phyloP scores from a whole-genome alignment of 2,888 invertebrate genomes.

The Euproctis similis region DNA sequence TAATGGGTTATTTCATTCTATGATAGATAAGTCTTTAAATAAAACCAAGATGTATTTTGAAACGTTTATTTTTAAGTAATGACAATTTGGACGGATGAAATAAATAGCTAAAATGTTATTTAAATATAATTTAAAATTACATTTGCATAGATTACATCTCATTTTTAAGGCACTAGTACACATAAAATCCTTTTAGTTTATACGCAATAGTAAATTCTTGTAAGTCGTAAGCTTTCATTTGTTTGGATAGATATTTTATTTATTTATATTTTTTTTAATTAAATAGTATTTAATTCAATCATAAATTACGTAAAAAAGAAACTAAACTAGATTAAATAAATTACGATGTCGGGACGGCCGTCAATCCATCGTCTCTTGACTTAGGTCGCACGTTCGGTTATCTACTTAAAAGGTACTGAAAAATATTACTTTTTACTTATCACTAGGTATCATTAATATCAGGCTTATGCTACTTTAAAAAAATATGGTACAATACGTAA shows the following conservation, averaged over 20 bases:
- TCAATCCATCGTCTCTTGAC: slow-evolving; percentile 72
- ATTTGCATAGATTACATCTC: slow-evolving; percentile 38
- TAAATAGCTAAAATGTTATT: slow-evolving; percentile 28
- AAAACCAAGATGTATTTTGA: slow-evolving; percentile 31
- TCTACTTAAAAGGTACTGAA: slow-evolving; percentile 73
- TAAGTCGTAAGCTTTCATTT: slow-evolving; percentile 50
- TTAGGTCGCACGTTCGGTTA: slow-evolving; percentile 74
- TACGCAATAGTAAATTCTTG: slow-evolving; percentile 46
- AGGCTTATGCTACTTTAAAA: slow-evolving; percentile 63
- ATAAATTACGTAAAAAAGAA: slow-evolving; percentile 68
- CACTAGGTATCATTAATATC: slow-evolving; percentile 60
- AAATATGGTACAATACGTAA: slow-evolving; percentile 72
- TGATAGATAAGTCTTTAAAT: too few relatives aligned
- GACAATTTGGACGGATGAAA: slow-evolving; percentile 60
- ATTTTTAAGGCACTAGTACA: slow-evolving; percentile 55
- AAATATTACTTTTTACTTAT: slow-evolving; percentile 67
- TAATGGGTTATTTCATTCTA: too few relatives aligned
- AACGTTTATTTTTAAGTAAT: slow-evolving; percentile 59
- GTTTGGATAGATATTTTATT: slow-evolving; percentile 43
- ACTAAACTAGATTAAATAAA: slow-evolving; percentile 69
- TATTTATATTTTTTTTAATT: slow-evolving; percentile 60
- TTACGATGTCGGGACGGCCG: slow-evolving; percentile 76
- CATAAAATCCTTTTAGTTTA: slow-evolving; percentile 47
- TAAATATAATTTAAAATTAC: slow-evolving; percentile 29
- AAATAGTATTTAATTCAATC: slow-evolving; percentile 61